phyloP scores from a whole-genome alignment of 2,797 vertebrate genomes.

The Alectoris magna region DNA sequence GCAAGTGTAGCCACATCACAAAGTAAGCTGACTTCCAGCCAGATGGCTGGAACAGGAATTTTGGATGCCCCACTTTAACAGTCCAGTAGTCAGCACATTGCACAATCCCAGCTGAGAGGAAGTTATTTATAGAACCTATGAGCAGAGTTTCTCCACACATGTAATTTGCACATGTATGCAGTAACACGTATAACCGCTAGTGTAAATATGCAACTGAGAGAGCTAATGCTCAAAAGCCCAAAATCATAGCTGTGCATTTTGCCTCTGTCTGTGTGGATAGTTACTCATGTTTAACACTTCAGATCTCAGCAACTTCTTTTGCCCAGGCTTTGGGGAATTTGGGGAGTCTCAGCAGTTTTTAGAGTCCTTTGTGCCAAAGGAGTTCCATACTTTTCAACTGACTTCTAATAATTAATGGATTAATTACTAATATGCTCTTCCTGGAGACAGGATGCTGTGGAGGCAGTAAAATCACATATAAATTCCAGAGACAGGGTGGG shows the following conservation, averaged over 20 bases:
- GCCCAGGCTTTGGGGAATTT: not conserved
- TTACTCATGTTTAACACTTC: not conserved
- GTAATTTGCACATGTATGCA: not conserved
- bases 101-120: not conserved
- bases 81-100: accelerated
- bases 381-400: not conserved
- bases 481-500: not conserved
- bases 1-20: not conserved
- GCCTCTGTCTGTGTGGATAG: not conserved
- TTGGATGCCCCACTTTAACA: not conserved
- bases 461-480: not conserved
- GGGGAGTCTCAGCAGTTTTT: not conserved
- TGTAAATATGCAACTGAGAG: accelerated
- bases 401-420: not conserved
- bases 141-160: not conserved
- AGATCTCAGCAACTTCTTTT: not conserved
- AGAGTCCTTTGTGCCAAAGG: not conserved
- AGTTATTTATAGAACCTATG: not conserved
- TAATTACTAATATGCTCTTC: constrained; percentile 37
- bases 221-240: not conserved
- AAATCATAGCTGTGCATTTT: not conserved
- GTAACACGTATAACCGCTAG: not conserved
- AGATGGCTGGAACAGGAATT: not conserved
- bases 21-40: not conserved
- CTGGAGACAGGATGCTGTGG: not conserved